These are phyloP conservation scores for Clytia hemisphaerica DNA, from an alignment of 30 jellyfish, hydroid and myxozoan species.

Conservation along the genomic window DNA sequence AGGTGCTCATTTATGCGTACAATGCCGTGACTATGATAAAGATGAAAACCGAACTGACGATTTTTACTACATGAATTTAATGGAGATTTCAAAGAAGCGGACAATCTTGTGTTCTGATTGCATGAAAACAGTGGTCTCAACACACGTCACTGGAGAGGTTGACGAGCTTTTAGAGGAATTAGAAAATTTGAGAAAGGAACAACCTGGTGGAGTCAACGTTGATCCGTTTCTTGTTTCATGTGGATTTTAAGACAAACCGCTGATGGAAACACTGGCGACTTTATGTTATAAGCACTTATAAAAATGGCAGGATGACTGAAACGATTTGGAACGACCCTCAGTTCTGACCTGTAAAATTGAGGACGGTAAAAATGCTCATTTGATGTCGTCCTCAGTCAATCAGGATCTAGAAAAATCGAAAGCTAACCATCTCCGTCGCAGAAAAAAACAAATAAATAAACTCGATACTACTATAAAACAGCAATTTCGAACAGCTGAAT, in stretches of 20 bases:
- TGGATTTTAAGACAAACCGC: neutral
- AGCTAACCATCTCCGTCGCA: too few species aligned
- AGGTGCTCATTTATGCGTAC: neutral
- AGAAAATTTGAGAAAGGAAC: neutral
- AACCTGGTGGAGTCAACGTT: neutral
- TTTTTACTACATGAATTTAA: neutral
- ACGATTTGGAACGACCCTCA: too few species aligned
- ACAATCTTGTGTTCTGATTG: conserved; percentile 12
- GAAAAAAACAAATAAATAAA: too few species aligned
- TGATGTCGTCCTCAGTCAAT: too few species aligned
- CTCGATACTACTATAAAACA: too few species aligned
- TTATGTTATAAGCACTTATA: too few species aligned
- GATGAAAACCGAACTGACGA: neutral
- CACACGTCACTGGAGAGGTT: neutral
- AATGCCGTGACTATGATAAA: conserved; percentile 2
- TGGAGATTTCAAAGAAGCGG: conserved; percentile 9
- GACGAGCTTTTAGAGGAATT: neutral
- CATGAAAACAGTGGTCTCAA: neutral
- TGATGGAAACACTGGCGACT: neutral
- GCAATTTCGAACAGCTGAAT: too few species aligned
- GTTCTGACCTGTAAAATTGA: too few species aligned
- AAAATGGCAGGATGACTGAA: too few species aligned
- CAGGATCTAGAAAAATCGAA: too few species aligned
- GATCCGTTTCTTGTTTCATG: conserved; percentile 8
- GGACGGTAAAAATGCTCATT: too few species aligned